Evolutionary conservation across 2,888 invertebrate genomes (phyloP).

Genomic region (Troglohyphantes excavatus): DNA sequence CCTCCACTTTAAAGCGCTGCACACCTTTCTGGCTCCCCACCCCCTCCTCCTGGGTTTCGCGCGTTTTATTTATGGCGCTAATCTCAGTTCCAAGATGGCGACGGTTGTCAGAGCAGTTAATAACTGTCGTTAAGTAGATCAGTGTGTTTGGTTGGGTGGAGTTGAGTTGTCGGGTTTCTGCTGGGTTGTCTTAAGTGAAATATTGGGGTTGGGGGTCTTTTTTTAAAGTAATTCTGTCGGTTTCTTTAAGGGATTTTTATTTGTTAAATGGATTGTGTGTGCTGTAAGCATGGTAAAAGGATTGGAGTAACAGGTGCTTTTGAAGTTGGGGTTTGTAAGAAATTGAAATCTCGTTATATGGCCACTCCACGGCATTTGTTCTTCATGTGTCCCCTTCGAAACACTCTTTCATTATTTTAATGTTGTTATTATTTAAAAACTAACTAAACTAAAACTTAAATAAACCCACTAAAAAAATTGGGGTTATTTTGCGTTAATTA

Average conservation of each 20-base stretch:
- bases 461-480: too few species aligned
- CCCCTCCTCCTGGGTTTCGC: too few species aligned
- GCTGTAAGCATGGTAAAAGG: not conserved
- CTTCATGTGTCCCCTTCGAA: too few species aligned
- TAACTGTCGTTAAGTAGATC: not conserved
- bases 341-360: too few species aligned
- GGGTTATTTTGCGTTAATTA: too few species aligned
- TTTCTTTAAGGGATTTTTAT: not conserved
- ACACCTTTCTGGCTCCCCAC: not conserved
- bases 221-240: not conserved
- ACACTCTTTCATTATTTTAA: too few species aligned
- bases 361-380: too few species aligned
- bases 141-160: too few species aligned
- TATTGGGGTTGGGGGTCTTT: not conserved
- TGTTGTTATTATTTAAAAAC: too few species aligned
- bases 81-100: slow-evolving; percentile 3
- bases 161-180: not conserved
- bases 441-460: too few species aligned
- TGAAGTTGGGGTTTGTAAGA: too few species aligned
- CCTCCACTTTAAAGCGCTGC: not conserved
- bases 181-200: not conserved
- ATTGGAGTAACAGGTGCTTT: not conserved
- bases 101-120: not conserved
- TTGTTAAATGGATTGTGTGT: not conserved
- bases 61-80: not conserved